A percentile compares a stretch with the other conserved stretches of the same genome.
phyloP scores from a whole-genome alignment of 2,797 vertebrate species.

The Neosilurus mollespiculum region DNA sequence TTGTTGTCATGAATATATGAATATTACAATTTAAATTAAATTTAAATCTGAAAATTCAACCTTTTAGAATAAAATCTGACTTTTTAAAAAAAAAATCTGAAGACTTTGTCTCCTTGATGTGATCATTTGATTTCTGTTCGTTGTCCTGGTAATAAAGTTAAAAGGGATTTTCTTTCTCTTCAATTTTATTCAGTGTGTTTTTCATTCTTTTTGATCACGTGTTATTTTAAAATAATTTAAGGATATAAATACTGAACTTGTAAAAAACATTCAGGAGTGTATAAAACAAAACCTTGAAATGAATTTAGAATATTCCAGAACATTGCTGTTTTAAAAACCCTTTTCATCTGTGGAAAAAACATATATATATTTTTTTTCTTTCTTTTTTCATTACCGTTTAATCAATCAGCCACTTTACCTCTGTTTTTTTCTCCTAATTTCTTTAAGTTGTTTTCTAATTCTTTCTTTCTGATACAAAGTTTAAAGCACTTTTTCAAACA shows the following conservation, averaged over 20 bases:
- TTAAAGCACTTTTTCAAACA: constrained; percentile 3
- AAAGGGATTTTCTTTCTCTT: not conserved
- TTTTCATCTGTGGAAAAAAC: not conserved
- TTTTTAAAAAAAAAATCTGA: too few species aligned
- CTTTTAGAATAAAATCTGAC: too few species aligned
- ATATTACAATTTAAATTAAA: not conserved
- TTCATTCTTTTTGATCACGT: not conserved
- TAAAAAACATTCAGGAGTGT: not conserved
- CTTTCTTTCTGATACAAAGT: not conserved
- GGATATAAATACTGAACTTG: not conserved
- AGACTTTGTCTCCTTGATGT: not conserved
- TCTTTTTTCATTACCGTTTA: not conserved
- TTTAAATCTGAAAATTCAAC: too few species aligned
- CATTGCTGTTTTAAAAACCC: not conserved
- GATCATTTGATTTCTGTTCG: not conserved
- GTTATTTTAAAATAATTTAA: not conserved
- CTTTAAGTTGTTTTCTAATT: not conserved
- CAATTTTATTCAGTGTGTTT: not conserved
- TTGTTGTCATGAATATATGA: not conserved
- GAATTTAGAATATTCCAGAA: not conserved
- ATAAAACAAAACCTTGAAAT: not conserved
- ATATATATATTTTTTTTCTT: not conserved
- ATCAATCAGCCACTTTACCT: not conserved
- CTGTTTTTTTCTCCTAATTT: not conserved
- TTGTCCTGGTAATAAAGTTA: not conserved